phyloP scores from a whole-genome alignment of 2,888 invertebrate genomes.

The Dicyrtomina minuta region DNA sequence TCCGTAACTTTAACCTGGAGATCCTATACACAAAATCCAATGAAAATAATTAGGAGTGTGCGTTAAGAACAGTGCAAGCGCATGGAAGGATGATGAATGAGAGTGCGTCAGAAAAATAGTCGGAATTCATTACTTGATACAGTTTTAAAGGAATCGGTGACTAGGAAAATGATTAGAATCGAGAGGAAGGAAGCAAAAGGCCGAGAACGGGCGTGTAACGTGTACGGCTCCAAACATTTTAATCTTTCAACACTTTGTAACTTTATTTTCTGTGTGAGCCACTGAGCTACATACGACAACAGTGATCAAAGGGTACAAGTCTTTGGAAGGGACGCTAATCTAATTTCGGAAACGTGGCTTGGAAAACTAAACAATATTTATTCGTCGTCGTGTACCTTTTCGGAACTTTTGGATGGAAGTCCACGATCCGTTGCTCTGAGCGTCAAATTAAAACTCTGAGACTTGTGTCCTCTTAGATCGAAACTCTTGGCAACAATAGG shows the following conservation, averaged over 20 bases:
- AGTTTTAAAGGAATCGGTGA: too few species aligned
- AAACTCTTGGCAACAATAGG: constrained; percentile 51
- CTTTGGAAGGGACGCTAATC: constrained; percentile 4
- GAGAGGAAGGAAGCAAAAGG: constrained; percentile 4
- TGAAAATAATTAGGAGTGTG: too few species aligned
- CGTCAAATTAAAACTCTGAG: constrained; percentile 83
- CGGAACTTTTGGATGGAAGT: constrained; percentile 65
- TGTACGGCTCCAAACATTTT: too few species aligned
- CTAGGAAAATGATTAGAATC: constrained; percentile 54
- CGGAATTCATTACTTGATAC: too few species aligned
- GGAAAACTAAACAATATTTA: neutral
- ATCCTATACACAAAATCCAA: constrained; percentile 69
- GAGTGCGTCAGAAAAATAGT: too few species aligned
- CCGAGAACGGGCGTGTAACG: too few species aligned
- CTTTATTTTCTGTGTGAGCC: too few species aligned
- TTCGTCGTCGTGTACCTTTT: constrained; percentile 25
- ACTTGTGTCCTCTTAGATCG: constrained; percentile 57
- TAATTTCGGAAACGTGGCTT: neutral
- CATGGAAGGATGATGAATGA: too few species aligned
- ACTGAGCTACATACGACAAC: neutral
- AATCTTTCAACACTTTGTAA: too few species aligned
- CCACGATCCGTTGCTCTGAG: constrained; percentile 82
- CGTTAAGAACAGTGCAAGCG: too few species aligned
- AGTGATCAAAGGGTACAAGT: neutral
- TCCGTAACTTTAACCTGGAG: constrained; percentile 80